Evolutionary conservation across 1,140 invertebrate species (phyloP), one percentile per base, ranked within the genome.

Genomic region (Apolygus lucorum): DNA sequence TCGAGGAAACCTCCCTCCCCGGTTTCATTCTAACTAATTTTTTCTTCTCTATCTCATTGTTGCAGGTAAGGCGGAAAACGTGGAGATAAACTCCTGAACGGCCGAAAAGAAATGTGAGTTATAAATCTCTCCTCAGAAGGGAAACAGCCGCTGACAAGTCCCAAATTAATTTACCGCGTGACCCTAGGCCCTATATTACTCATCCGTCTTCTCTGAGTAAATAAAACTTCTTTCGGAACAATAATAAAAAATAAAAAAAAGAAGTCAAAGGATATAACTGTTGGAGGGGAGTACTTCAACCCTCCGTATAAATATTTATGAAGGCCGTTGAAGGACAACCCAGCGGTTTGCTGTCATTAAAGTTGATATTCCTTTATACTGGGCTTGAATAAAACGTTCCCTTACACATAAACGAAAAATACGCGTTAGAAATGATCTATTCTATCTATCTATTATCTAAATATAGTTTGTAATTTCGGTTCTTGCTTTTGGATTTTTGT

Each of bases 91-190:
- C 17, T 42, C 34, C 34, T 4, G 54, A 59, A 4, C 2, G 22
- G 54, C 22, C 2, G 22, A 49, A 49, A 11, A 13, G 22, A 14
- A 22, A 59, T 59, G 54, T 59, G 22, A 59, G 54, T 59, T 59
- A 59, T 59, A 59, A 14, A 14, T 59, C 54, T 14, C 54, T 59
- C 22, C 13, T 4, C 13, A 14, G 22, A 59, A 59, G 22, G 34
- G 34, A 49, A 49, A 49, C 34, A 59, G 54, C 54, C 54, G 54
- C 54, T 59, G 54, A 59, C 54, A 24, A 24, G 2, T 59, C 54
- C 54, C 54, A 59, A 59, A 59, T 59, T 59, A 59, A 59, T 59
- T 59, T 59, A 59, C 54, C 54, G 54, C 54, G 13, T 17, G 54
- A 59, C 54, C 54, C 54, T 8, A 24, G 54, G 54, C 54, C 22